Evolutionary conservation across 1,140 invertebrate species (phyloP), one percentile per base, ranked within the genome.

Genomic region (Adoxophyes honmai): DNA sequence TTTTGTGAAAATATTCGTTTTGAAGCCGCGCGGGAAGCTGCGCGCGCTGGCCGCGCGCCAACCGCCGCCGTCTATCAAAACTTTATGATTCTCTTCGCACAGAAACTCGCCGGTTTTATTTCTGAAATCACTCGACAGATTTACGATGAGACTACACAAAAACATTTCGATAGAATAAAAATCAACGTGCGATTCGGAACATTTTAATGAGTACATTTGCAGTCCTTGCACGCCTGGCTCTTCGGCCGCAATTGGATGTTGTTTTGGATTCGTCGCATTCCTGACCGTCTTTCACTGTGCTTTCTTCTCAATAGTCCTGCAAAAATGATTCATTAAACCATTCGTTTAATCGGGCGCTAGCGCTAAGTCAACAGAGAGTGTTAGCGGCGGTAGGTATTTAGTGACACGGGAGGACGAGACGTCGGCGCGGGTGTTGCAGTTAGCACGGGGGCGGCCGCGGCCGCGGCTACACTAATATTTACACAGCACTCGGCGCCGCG

Each of bases 401-500:
- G 21, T 28, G 2, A 28, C 21, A 28, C n/a, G 21, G 21, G 21
- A 28, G 21, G 21, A n/a, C n/a, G 21, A 6, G 21, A 2, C 21
- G 21, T 28, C 21, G 21, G 21, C 6, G 21, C 21, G 21, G 6
- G 21, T 28, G 21, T 28, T 28, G 21, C 21, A 28, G 21, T 28
- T 28, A 28, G 21, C 21, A 28, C 21, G 2, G 21, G 6, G 21
- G 21, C 21, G 21, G 2, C 21, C 2, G 21, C 21, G 21, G 21
- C 6, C 21, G 6, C 2, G 11, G 42, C 36, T 60, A 62, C 42
- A 39, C 55, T 53, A 55, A 59, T 61, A 61, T 59, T 61, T 60
- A 66, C 56, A 61, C 38, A 48, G 11, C 15, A 54, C 38, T 28
- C 28, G 21, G 15, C 55, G 51, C 21, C 21, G 21, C 21, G 21